Conservation (phyloP, 2,797 vertebrate species). For the Channa striata region DNA sequence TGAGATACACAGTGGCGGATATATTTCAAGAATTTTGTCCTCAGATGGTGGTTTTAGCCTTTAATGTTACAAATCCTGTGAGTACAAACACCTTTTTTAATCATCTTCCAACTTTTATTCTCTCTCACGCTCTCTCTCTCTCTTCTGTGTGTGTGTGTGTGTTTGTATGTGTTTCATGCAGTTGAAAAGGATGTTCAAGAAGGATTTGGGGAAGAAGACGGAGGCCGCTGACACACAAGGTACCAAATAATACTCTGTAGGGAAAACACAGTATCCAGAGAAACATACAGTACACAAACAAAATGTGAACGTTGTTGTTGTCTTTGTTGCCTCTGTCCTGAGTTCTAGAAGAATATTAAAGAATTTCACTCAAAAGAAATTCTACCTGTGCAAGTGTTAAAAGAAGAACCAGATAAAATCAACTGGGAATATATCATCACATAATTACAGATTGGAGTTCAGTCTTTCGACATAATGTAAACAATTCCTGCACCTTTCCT, state of each 20-base stretch:
- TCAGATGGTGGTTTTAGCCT: background rate
- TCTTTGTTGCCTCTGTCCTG: background rate
- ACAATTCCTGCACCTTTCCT: no score
- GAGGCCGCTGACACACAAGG: slow-evolving; percentile 86
- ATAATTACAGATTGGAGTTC: no score
- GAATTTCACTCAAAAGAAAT: background rate
- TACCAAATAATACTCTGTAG: slow-evolving; percentile 68
- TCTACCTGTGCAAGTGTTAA: no score
- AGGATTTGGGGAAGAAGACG: slow-evolving; percentile 91
- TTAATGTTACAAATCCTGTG: slow-evolving; percentile 2
- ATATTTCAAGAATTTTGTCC: slow-evolving; percentile 16
- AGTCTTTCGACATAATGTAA: no score
- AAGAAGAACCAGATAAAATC: no score
- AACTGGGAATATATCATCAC: background rate
- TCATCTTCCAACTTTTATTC: slow-evolving; percentile 12
- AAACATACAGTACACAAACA: slow-evolving; percentile 15
- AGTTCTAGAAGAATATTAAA: slow-evolving; percentile 14
- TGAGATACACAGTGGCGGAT: background rate
- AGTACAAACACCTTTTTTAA: background rate
- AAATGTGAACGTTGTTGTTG: background rate
- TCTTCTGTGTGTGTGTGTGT: no score
- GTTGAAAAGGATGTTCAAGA: slow-evolving; percentile 94
- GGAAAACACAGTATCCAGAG: slow-evolving; percentile 64
- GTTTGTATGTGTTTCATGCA: slow-evolving; percentile 53
- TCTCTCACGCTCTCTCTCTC: no score